Evolutionary conservation across 2,113 vertebrate genomes (phyloP), one percentile per base, ranked within the genome.

Genomic region (Sturnira hondurensis): DNA sequence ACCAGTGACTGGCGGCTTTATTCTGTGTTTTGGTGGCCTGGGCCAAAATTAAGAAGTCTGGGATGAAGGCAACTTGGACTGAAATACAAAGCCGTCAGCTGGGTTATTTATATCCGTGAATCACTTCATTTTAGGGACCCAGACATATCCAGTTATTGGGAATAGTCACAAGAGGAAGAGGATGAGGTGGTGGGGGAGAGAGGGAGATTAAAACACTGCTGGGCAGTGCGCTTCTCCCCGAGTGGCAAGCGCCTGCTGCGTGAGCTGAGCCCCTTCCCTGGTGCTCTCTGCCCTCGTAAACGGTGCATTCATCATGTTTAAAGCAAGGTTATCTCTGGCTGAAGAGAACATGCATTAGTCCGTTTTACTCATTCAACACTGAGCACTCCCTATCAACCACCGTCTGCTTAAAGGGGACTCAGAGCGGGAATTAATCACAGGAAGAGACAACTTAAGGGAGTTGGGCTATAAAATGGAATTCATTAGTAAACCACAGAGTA

Each of bases 341-440:
- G 96, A 83, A 97, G 98, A 97, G 98, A 98, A 98, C 98, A 98
- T 98, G 99, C 99, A 99, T 99, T 99, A 99, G 99, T 98, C 98
- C 98, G 98, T 99, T 99, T 99, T 99, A 99, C 98, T 99, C 99
- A 98, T 99, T 99, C 98, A 99, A 98, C 98, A 98, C 98, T 97
- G 98, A 98, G 98, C 98, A 99, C 99, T 99, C 99, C 98, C 99
- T 99, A 99, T 99, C 99, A 99, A 99, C 98, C 98, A 98, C 98
- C 97, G 98, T 98, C 98, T 98, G 98, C 98, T 98, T 98, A 98
- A 98, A 98, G 97, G 94, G 96, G 91, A 61, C 78, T 15, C 2
- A 88, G 95, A 97, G 97, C 84, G 84, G 77, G 97, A 98, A 99
- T 99, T 99, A 98, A 99, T 99, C 99, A 99, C 16, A 1, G 94